Percentiles rank a stretch among this genome's conserved stretches.
Conservation (phyloP, 2,888 invertebrate genomes). For the Globia sparganii region DNA sequence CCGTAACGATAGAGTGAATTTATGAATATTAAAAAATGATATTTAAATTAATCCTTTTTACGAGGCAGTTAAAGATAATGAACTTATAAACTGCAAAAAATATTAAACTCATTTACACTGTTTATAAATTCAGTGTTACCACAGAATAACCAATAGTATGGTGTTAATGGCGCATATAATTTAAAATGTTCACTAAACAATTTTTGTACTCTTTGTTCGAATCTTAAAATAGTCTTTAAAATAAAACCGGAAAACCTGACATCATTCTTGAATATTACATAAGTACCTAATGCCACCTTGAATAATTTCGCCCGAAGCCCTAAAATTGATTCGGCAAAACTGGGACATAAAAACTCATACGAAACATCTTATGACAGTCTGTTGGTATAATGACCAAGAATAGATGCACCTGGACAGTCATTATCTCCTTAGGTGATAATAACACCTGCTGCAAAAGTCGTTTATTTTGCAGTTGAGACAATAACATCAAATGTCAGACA, state of each 20-base stretch:
- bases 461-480: slow-evolving; percentile 52
- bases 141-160: too few relatives aligned
- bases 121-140: slow-evolving; percentile 17
- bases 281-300: slow-evolving; percentile 8
- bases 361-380: slow-evolving; percentile 31
- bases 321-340: slow-evolving; percentile 41
- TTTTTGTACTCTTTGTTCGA: background rate
- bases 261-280: background rate
- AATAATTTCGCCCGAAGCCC: slow-evolving; percentile 12
- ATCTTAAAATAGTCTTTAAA: background rate
- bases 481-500: slow-evolving; percentile 32
- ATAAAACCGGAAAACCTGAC: background rate
- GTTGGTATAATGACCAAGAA: slow-evolving; percentile 28
- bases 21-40: slow-evolving; percentile 52
- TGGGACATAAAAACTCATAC: slow-evolving; percentile 22
- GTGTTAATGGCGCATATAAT: slow-evolving; percentile 15
- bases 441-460: slow-evolving; percentile 55
- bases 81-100: slow-evolving; percentile 28
- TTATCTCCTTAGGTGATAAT: slow-evolving; percentile 41
- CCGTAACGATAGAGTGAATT: slow-evolving; percentile 51
- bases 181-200: slow-evolving; percentile 2
- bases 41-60: slow-evolving; percentile 27
- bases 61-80: background rate
- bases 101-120: slow-evolving; percentile 17
- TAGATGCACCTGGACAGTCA: slow-evolving; percentile 56